These are phyloP conservation scores for Euclidia mi DNA, from an alignment of 2,888 invertebrate species.

Conservation along the genomic window DNA sequence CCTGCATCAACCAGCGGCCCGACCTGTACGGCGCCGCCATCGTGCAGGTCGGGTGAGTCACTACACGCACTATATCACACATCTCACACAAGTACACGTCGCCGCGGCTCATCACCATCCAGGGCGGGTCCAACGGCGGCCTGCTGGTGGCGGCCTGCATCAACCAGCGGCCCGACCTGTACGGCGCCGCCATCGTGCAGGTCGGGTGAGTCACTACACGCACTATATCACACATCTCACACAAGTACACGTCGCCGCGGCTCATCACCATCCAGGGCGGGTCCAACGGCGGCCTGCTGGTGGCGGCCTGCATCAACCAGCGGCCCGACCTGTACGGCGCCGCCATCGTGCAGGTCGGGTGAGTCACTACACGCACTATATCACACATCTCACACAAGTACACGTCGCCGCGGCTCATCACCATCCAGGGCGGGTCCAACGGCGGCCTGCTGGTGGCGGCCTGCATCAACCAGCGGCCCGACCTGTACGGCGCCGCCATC, in stretches of 20 bases:
- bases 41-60: conserved; percentile 97
- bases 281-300: conserved; percentile 99
- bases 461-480: conserved; percentile 98
- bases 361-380: background rate
- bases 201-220: conserved; percentile 93
- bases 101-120: conserved; percentile 94
- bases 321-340: conserved; percentile 98
- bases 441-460: conserved; percentile 99
- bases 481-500: conserved; percentile 97
- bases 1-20: conserved; percentile 98
- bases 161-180: conserved; percentile 98
- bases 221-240: too few species aligned
- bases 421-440: conserved; percentile 98
- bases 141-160: conserved; percentile 98
- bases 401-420: conserved; percentile 93
- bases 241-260: conserved; percentile 93
- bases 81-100: conserved; percentile 94
- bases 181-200: conserved; percentile 97
- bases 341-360: conserved; percentile 95
- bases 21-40: conserved; percentile 98
- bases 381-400: conserved; percentile 91
- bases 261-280: conserved; percentile 97
- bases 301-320: conserved; percentile 98
- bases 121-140: conserved; percentile 99
- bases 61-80: too few species aligned